A percentile compares a stretch with the other conserved stretches of the same genome.
phyloP scores from a whole-genome alignment of 1,140 invertebrate genomes.

The Nomia melanderi region DNA sequence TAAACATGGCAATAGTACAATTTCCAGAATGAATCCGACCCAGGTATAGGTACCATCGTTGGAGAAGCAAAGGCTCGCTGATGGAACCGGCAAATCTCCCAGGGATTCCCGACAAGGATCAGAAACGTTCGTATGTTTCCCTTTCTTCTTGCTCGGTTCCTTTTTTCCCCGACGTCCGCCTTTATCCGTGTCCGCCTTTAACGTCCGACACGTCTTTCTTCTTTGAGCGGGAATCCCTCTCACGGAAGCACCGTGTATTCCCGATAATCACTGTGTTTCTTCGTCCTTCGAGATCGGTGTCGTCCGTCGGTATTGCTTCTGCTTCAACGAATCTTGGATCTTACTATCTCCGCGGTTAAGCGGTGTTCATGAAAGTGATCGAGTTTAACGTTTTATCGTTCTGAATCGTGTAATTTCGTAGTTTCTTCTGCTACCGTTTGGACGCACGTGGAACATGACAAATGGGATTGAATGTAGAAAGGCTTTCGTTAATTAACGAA shows the following conservation, averaged over 20 bases:
- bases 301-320: background rate
- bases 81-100: slow-evolving; percentile 44
- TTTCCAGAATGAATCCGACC: slow-evolving; percentile 66
- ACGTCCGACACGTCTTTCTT: slow-evolving; percentile 1
- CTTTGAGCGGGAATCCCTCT: slow-evolving; percentile 20
- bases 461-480: no score
- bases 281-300: background rate
- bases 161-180: slow-evolving; percentile 14
- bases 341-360: background rate
- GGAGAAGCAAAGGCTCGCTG: slow-evolving; percentile 32
- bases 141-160: background rate
- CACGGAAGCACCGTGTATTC: background rate
- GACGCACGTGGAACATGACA: no score
- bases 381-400: no score
- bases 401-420: no score
- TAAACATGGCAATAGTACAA: slow-evolving; percentile 70
- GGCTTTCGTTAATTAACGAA: no score
- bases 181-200: background rate
- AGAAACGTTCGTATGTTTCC: slow-evolving; percentile 22
- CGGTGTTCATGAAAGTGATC: background rate
- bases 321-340: background rate
- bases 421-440: no score
- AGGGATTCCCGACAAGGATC: slow-evolving; percentile 60
- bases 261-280: slow-evolving; percentile 18
- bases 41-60: slow-evolving; percentile 4